Percentiles rank a stretch among this genome's conserved stretches.
Evolutionary conservation across 37 sponge, comb jelly and placozoan species (phyloP).

Genomic region (Petrosia ficiformis): DNA sequence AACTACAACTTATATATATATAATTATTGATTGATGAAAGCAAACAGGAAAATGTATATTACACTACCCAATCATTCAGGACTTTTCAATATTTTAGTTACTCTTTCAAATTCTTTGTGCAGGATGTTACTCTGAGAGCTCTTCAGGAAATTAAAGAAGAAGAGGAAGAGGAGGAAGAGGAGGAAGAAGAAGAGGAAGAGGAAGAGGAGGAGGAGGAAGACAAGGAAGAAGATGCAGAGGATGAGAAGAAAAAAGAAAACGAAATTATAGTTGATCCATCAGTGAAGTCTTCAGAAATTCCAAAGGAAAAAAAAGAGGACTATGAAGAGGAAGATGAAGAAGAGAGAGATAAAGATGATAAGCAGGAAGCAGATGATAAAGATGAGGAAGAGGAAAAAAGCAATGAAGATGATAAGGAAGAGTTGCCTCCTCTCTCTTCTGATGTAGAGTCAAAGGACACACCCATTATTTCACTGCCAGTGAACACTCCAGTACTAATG

Average conservation of each 20-base stretch:
- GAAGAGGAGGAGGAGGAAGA: conserved; percentile 41
- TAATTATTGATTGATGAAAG: no score
- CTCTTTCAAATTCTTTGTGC: not conserved
- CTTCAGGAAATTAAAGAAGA: conserved; percentile 13
- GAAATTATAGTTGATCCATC: not conserved
- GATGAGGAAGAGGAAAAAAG: conserved; percentile 17
- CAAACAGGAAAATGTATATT: not conserved
- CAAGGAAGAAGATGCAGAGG: not conserved
- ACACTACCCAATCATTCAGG: no score
- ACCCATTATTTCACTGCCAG: not conserved
- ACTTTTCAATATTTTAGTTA: no score
- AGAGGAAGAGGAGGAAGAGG: conserved; percentile 14
- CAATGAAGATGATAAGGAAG: not conserved
- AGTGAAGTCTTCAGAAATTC: not conserved
- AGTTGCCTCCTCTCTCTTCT: not conserved
- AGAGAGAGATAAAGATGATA: conserved; percentile 21
- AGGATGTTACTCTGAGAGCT: conserved; percentile 71
- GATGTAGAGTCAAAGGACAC: conserved; percentile 7
- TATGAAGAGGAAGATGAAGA: conserved; percentile 1
- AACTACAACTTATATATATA: not conserved
- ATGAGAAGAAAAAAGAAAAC: not conserved
- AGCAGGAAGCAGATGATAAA: conserved; percentile 32
- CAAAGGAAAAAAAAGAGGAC: not conserved
- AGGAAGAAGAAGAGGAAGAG: conserved; percentile 25
- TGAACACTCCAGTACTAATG: no score